Conservation (phyloP, 37 sponge, comb jelly and placozoan genomes). For the Cladorhizidae sp. region DNA sequence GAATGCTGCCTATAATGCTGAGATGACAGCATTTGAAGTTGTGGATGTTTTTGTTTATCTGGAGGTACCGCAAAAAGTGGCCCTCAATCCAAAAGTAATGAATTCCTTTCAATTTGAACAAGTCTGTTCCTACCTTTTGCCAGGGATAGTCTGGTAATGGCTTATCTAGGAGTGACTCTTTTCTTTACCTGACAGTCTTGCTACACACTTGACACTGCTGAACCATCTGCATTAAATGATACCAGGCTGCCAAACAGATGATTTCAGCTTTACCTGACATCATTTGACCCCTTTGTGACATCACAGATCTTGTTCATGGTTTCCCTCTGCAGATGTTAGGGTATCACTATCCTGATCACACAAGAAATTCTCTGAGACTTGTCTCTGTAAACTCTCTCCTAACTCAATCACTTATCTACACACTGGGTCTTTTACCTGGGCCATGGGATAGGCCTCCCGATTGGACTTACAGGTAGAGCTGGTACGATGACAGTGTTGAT, state of each 20-base stretch:
- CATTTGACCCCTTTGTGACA: conserved; percentile 36
- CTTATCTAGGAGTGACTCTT: conserved; percentile 30
- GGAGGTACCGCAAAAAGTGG: conserved; percentile 6
- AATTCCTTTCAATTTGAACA: not conserved
- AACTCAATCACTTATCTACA: conserved; percentile 26
- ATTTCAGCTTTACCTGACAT: not conserved
- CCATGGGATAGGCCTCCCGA: conserved; percentile 17
- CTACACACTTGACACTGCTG: conserved; percentile 29
- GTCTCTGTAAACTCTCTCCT: not conserved
- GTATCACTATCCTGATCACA: conserved; percentile 34
- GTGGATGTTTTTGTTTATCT: conserved; percentile 26
- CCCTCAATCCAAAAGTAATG: not conserved
- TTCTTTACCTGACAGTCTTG: not conserved
- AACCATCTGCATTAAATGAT: conserved; percentile 16
- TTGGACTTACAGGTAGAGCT: conserved; percentile 22
- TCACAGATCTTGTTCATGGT: conserved; percentile 17
- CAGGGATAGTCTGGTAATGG: conserved; percentile 51
- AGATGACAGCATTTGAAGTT: conserved; percentile 40
- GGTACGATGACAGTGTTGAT: too few relatives aligned
- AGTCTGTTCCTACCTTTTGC: conserved; percentile 54
- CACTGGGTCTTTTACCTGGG: conserved; percentile 38
- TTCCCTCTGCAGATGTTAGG: conserved; percentile 16
- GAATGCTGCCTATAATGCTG: conserved; percentile 10
- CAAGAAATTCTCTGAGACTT: conserved; percentile 14
- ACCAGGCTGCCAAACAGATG: conserved; percentile 53